A percentile compares a stretch with the other conserved stretches of the same genome.
These are phyloP conservation scores for Tetheella fluctuosa DNA, from an alignment of 2,888 invertebrate genomes.

Conservation along the genomic window DNA sequence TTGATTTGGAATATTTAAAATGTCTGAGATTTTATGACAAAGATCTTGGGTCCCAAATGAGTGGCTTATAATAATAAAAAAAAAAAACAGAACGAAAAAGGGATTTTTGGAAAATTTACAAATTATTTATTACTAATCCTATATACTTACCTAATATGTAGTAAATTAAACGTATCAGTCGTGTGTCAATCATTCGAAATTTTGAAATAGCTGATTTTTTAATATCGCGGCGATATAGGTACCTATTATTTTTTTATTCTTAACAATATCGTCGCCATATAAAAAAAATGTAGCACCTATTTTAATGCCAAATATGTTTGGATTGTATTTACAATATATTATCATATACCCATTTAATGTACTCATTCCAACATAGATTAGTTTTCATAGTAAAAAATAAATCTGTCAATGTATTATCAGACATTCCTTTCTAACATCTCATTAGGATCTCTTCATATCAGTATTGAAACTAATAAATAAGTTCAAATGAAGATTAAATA, in stretches of 20 bases:
- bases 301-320: background rate
- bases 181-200: background rate
- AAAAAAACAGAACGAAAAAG: too few species aligned
- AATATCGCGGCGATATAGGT: background rate
- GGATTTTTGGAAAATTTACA: slow-evolving; percentile 1
- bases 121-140: background rate
- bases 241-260: background rate
- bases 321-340: background rate
- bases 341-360: background rate
- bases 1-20: background rate
- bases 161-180: background rate
- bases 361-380: slow-evolving; percentile 2
- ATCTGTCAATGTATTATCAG: background rate
- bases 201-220: background rate
- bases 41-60: background rate
- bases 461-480: background rate
- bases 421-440: background rate
- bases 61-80: background rate
- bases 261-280: background rate
- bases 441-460: slow-evolving; percentile 1
- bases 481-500: background rate
- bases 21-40: background rate
- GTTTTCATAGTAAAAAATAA: background rate
- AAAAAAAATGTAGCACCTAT: too few species aligned
- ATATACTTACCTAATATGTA: background rate